A percentile compares a stretch with the other conserved stretches of the same genome.
phyloP scores from a whole-genome alignment of 2,888 invertebrate genomes.

The Drosophila parthenogenetica region DNA sequence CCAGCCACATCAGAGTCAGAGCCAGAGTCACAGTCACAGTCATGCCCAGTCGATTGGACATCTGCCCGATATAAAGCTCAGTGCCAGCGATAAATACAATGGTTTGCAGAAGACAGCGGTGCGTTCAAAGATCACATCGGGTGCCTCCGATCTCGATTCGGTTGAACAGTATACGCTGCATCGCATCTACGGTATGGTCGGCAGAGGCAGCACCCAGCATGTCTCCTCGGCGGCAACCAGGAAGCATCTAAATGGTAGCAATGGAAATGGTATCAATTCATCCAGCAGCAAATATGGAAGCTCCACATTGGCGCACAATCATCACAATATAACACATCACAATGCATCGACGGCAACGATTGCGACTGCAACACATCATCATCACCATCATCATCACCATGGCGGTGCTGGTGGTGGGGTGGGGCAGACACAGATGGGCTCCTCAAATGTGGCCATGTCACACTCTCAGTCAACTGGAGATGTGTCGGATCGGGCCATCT shows the following conservation, averaged over 20 bases:
- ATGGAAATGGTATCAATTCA: constrained; percentile 58
- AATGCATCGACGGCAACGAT: constrained; percentile 75
- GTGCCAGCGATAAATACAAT: constrained; percentile 84
- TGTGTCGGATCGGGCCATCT: constrained; percentile 87
- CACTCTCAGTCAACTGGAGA: constrained; percentile 89
- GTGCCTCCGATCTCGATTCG: constrained; percentile 84
- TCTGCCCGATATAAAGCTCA: constrained; percentile 85
- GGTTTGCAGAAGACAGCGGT: constrained; percentile 84
- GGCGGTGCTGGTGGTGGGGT: constrained; percentile 33
- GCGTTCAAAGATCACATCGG: constrained; percentile 84
- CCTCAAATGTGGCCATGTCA: constrained; percentile 84
- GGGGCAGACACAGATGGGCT: constrained; percentile 2
- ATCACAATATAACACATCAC: constrained; percentile 81
- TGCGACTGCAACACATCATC: constrained; percentile 81
- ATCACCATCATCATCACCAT: constrained; percentile 61
- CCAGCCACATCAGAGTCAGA: constrained; percentile 52
- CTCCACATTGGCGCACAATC: constrained; percentile 73
- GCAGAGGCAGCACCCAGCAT: constrained; percentile 73
- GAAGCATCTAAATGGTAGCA: constrained; percentile 79
- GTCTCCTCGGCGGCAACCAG: constrained; percentile 82
- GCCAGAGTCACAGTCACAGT: constrained; percentile 42
- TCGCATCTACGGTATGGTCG: constrained; percentile 83
- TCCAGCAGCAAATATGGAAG: constrained; percentile 82
- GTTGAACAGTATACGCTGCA: constrained; percentile 85
- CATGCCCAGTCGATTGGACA: constrained; percentile 83